Evolutionary conservation across 2,113 vertebrate genomes (phyloP), one percentile per base, ranked within the genome.

Genomic region (Mirounga angustirostris): DNA sequence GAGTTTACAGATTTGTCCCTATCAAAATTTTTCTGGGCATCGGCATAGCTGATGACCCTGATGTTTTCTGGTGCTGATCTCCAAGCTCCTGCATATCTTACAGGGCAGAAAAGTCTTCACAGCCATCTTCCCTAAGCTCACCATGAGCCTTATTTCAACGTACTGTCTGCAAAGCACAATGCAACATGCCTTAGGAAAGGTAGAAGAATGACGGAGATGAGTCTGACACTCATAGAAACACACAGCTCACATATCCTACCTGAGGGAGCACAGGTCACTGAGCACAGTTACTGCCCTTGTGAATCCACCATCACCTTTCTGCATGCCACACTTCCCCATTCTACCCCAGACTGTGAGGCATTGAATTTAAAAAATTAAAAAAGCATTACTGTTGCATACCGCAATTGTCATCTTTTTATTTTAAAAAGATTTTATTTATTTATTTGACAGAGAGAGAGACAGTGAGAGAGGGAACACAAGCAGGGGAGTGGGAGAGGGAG

Each of bases 151-250:
- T 28, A 28, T 84, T 59, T 85, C 58, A 79, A 13, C 21, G 1
- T 8, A n/a, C 10, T 50, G 1, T 19, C 61, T 67, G 5, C 14
- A 21, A 43, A 36, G 10, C 15, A 10, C 28, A 78, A 79, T 69
- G 36, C 9, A 8, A 56, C 16, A 52, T 56, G 13, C 46, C 28
- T 90, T 46, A 22, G 9, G 21, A 83, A 85, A 54, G 5, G 43
- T 36, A 36, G 12, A 30, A 5, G 4, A 59, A 26, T 28, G 14
- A 52, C 8, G 1, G 7, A n/a, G 21, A 58, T 1, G 1, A n/a
- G 8, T 9, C 12, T 21, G 24, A 2, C 16, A 65, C 19, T 46
- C 21, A 80, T 18, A 28, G 21, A 74, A 46, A 65, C 2, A 0
- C 9, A 22, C 19, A 43, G 14, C 3, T 61, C 2, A 9, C 4